Conservation (phyloP, 2,797 vertebrate species). For the Phalloptychus januarius region DNA sequence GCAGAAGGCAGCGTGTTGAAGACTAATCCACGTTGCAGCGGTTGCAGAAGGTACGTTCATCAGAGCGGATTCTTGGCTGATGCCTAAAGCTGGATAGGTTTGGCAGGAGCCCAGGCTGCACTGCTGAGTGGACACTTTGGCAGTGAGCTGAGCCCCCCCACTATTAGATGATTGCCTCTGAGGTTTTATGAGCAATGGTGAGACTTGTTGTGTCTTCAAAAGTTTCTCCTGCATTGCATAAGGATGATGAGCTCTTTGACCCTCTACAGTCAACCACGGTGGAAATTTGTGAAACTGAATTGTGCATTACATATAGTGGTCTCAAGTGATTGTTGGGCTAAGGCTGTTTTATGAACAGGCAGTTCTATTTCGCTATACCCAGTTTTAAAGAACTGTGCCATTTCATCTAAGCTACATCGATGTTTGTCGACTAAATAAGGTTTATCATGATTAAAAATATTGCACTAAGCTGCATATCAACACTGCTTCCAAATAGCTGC, state of each 20-base stretch:
- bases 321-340: constrained; percentile 17
- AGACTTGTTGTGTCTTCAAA: constrained; percentile 45
- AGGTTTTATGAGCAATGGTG: constrained; percentile 49
- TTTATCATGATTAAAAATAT: constrained; percentile 9
- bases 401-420: constrained; percentile 30
- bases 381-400: neutral
- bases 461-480: constrained; percentile 20
- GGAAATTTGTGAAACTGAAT: constrained; percentile 18
- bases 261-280: constrained; percentile 3
- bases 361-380: constrained; percentile 20
- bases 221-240: constrained; percentile 27
- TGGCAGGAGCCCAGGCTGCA: constrained; percentile 65
- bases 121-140: constrained; percentile 73
- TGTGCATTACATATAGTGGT: neutral
- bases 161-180: constrained; percentile 76
- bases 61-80: constrained; percentile 55
- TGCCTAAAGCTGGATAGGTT: constrained; percentile 48
- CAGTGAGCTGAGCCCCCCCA: constrained; percentile 27
- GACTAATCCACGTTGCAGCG: constrained; percentile 21
- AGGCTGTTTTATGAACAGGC: constrained; percentile 22
- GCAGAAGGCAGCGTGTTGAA: constrained; percentile 13
- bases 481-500: constrained; percentile 27
- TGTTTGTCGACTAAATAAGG: constrained; percentile 6
- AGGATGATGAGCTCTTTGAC: constrained; percentile 36
- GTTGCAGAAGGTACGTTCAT: constrained; percentile 41